Percentiles rank a stretch among this genome's conserved stretches.
phyloP scores from a whole-genome alignment of 2,888 invertebrate genomes.

The Cantharis nigra region DNA sequence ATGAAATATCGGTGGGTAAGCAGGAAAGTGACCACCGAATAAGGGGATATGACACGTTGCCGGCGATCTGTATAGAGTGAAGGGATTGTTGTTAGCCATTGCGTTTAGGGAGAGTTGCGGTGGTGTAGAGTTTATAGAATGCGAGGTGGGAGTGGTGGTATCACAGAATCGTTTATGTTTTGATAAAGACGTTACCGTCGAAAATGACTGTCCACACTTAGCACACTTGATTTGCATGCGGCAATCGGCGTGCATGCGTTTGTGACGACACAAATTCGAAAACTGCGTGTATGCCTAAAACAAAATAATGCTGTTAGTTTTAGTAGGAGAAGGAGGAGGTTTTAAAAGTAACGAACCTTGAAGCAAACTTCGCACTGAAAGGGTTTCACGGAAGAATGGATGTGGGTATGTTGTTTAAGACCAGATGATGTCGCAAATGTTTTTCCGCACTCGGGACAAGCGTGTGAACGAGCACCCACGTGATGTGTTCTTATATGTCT shows the following conservation, averaged over 20 bases:
- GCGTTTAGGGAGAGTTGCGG: constrained; percentile 46
- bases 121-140: constrained; percentile 46
- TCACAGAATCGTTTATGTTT: constrained; percentile 98
- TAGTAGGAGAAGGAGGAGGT: background rate
- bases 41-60: constrained; percentile 61
- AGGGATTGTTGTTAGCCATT: constrained; percentile 59
- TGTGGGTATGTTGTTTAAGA: constrained; percentile 98
- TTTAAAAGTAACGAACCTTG: constrained; percentile 64
- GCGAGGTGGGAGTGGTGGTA: constrained; percentile 64
- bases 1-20: constrained; percentile 54
- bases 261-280: constrained; percentile 98
- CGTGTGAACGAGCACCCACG: constrained; percentile 94
- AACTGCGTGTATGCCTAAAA: constrained; percentile 95
- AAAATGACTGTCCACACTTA: constrained; percentile 93
- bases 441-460: constrained; percentile 98
- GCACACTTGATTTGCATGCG: constrained; percentile 91
- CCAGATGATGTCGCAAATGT: constrained; percentile 98
- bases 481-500: constrained; percentile 95
- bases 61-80: constrained; percentile 73
- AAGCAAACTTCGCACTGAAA: constrained; percentile 96
- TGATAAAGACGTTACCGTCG: constrained; percentile 86
- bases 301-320: constrained; percentile 17
- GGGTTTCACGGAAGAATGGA: constrained; percentile 97
- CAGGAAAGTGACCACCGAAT: constrained; percentile 66
- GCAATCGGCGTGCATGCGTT: constrained; percentile 97